Evolutionary conservation across 2,888 invertebrate genomes (phyloP), one percentile per base, ranked within the genome.

Genomic region (Drosophila histrio): DNA sequence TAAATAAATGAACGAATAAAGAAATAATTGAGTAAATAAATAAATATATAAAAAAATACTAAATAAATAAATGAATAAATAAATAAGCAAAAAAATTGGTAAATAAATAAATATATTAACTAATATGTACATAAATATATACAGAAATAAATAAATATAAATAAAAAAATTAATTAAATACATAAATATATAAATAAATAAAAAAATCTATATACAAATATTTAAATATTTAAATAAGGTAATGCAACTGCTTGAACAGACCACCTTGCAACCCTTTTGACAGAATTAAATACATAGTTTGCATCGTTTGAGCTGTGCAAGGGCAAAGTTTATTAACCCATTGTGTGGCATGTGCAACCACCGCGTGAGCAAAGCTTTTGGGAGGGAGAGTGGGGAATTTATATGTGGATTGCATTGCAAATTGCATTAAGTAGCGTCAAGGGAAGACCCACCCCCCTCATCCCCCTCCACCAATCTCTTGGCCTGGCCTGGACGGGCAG

Each of bases 321-420:
- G 73, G 66, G 54, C 73, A 74, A 59, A 74, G 73, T 74, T 74
- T 72, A 72, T 74, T 74, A 66, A 74, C 73, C 73, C 52, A 58
- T 49, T 52, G 54, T 54, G 68, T 50, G 47, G 41, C 66, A 67
- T 64, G 64, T 50, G 60, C 60, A 60, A 63, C 52, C 47, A 60
- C 52, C 64, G 60, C 46, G 38, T 43, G 49, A 30, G 36, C 39
- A 24, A 26, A 32, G 41, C 49, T 17, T 30, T 15, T 21, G 4
- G 11, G 7, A 8, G 13, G n/a, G 9, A 6, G 7, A 11, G 9
- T 9, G 1, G 7, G 4, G 13, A 9, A 47, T 13, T n/a, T n/a
- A n/a, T 38, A 9, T 13, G 21, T 28, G 8, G 22, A 50, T 22
- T 71, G 61, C 72, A 71, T n/a, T 9, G 50, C 49, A 75, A 75